Percentiles rank a stretch among this genome's conserved stretches.
Evolutionary conservation across 2,113 vertebrate genomes (phyloP).

Genomic region (Anthoscopus minutus): DNA sequence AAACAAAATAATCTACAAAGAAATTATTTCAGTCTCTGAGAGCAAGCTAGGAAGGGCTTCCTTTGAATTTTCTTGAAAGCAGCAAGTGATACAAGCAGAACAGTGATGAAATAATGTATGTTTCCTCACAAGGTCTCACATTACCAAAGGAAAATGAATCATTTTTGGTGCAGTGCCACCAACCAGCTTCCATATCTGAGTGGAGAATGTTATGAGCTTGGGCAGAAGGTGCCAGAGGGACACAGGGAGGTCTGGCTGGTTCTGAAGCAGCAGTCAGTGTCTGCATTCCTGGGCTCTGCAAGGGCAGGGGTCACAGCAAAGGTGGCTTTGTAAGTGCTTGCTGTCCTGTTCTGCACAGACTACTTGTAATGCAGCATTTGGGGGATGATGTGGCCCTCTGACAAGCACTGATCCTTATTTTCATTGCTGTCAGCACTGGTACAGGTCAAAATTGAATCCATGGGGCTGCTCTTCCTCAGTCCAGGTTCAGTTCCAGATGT

Average conservation of each 20-base stretch:
- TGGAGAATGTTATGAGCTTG: not conserved
- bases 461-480: not conserved
- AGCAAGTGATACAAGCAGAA: not conserved
- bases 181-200: not conserved
- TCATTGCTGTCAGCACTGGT: not conserved
- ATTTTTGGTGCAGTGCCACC: not conserved
- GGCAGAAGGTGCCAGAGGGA: not conserved
- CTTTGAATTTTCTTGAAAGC: not conserved
- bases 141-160: not conserved
- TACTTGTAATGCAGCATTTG: not conserved
- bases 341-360: not conserved
- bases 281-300: not conserved
- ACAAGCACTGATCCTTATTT: not conserved
- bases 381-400: not conserved
- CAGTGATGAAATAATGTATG: not conserved
- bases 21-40: not conserved
- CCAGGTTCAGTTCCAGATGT: not conserved
- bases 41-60: not conserved
- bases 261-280: not conserved
- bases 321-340: not conserved
- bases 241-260: not conserved
- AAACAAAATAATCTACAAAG: not conserved
- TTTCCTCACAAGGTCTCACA: not conserved
- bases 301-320: not conserved
- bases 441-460: not conserved